Conservation (phyloP, 2,113 vertebrate genomes). For the Albula goreensis region DNA sequence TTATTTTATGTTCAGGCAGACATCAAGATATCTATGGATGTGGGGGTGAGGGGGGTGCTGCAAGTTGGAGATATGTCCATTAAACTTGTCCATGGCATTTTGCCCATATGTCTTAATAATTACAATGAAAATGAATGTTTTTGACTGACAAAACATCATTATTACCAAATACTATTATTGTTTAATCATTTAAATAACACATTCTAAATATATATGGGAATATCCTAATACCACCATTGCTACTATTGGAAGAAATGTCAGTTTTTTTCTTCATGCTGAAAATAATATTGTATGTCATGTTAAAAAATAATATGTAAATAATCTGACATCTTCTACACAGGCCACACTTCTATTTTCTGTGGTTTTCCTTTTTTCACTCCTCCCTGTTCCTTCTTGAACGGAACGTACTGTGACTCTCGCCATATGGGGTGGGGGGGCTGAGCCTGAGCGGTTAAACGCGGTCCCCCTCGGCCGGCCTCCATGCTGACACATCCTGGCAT, state of each 20-base stretch:
- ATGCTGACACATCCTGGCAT: slow-evolving; percentile 10
- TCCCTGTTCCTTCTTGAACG: background rate
- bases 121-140: too few species aligned
- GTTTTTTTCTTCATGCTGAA: slow-evolving; percentile 1
- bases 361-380: too few species aligned
- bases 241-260: background rate
- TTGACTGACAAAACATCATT: too few species aligned
- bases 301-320: background rate
- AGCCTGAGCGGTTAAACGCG: background rate
- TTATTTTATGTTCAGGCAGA: slow-evolving; percentile 14
- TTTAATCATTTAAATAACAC: too few species aligned
- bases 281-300: background rate
- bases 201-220: too few species aligned
- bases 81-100: too few species aligned
- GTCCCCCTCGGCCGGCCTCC: background rate
- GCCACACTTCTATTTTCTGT: too few species aligned
- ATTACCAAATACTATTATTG: too few species aligned
- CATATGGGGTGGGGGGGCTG: background rate
- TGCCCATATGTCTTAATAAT: too few species aligned
- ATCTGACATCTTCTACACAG: background rate
- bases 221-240: too few species aligned
- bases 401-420: background rate
- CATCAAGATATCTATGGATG: background rate
- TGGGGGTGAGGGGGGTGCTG: too few species aligned
- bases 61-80: too few species aligned